These are phyloP conservation scores for Caracal caracal DNA, from an alignment of 2,113 vertebrate genomes.

Conservation along the genomic window DNA sequence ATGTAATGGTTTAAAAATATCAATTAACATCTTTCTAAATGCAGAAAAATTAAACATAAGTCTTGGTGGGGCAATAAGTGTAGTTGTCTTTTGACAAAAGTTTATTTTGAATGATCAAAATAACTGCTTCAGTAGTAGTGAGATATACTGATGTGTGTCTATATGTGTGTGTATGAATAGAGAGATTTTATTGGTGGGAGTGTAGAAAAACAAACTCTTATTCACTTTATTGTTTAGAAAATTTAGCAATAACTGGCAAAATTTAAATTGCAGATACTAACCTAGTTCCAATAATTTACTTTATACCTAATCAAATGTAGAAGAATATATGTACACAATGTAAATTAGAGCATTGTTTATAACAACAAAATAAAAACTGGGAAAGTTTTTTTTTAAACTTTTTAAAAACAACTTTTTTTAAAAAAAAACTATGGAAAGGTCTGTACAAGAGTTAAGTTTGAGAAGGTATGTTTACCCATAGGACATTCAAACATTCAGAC, in stretches of 20 bases:
- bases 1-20: background rate
- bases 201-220: background rate
- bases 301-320: background rate
- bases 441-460: background rate
- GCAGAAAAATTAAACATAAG: slow-evolving; percentile 11
- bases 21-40: slow-evolving; percentile 4
- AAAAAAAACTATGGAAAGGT: background rate
- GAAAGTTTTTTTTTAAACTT: too few relatives aligned
- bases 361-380: background rate
- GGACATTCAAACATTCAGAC: background rate
- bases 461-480: background rate
- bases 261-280: background rate
- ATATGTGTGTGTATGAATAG: background rate
- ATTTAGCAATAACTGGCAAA: background rate
- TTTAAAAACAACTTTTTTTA: too few relatives aligned
- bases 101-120: background rate
- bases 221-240: background rate
- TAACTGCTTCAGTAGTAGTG: background rate
- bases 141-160: background rate
- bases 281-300: background rate
- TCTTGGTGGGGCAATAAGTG: background rate
- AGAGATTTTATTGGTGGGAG: background rate
- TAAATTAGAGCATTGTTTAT: background rate
- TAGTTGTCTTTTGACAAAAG: background rate
- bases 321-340: background rate